These are phyloP conservation scores for Dicycla oo DNA, from an alignment of 2,888 invertebrate genomes.

Conservation along the genomic window DNA sequence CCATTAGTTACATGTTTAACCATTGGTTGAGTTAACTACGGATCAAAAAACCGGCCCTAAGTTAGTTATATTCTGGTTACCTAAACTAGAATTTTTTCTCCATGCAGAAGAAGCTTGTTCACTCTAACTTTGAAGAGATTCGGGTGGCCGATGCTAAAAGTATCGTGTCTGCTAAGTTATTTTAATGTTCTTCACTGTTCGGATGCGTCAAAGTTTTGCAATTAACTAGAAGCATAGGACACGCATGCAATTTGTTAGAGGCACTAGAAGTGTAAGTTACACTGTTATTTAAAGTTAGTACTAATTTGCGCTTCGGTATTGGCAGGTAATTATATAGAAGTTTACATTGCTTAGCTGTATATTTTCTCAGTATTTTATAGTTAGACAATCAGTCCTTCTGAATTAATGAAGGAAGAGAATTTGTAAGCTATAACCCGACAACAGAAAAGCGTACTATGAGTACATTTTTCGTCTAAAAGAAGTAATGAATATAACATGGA, in stretches of 20 bases:
- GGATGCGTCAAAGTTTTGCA: constrained; percentile 17
- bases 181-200: neutral
- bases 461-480: no score
- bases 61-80: no score
- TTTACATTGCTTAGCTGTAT: neutral
- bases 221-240: constrained; percentile 17
- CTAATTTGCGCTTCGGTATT: constrained; percentile 30
- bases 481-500: no score
- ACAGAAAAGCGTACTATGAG: no score
- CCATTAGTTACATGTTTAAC: no score
- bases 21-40: no score
- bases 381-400: neutral
- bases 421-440: neutral
- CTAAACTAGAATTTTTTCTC: no score
- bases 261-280: constrained; percentile 12
- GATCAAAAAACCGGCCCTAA: no score
- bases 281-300: constrained; percentile 17
- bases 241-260: constrained; percentile 38
- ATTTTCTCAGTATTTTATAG: constrained; percentile 10
- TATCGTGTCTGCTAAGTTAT: neutral
- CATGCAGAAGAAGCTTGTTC: no score
- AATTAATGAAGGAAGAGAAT: neutral
- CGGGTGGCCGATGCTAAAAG: no score
- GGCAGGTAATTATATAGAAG: constrained; percentile 25
- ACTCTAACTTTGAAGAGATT: no score